Conservation (phyloP, 2,797 vertebrate genomes). For the Synanceia verrucosa region DNA sequence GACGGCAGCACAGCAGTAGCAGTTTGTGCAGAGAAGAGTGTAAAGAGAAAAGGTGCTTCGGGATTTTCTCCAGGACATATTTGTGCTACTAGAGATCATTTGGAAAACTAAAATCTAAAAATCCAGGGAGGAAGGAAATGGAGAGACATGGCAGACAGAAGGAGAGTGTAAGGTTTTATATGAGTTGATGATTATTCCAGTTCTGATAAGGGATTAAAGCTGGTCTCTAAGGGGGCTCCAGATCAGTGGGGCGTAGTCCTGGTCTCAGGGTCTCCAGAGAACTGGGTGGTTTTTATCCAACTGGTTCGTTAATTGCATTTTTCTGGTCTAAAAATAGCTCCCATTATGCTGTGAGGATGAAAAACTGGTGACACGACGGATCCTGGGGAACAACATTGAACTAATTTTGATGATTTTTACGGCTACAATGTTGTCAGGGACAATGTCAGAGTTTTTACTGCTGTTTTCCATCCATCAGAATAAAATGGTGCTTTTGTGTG, state of each 20-base stretch:
- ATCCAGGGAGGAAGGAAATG: neutral
- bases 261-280: neutral
- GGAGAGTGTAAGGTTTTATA: neutral
- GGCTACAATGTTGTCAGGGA: neutral
- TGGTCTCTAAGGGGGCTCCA: neutral
- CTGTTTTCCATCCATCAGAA: neutral
- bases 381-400: neutral
- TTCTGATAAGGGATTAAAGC: conserved; percentile 1
- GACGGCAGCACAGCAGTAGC: neutral
- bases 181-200: conserved; percentile 18
- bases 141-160: neutral
- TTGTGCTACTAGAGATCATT: conserved; percentile 8
- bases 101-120: conserved; percentile 21
- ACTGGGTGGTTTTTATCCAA: conserved; percentile 14
- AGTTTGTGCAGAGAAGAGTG: neutral
- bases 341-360: neutral
- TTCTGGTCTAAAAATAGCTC: conserved; percentile 27
- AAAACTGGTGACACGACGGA: neutral
- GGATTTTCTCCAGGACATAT: conserved; percentile 4
- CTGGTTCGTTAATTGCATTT: conserved; percentile 33
- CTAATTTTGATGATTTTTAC: neutral
- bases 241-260: conserved; percentile 14
- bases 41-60: conserved; percentile 5
- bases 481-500: neutral
- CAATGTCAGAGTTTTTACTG: neutral